Base-by-base conservation (phyloP, 1,140 invertebrate genomes). In the Heliconius eleuchia region DNA sequence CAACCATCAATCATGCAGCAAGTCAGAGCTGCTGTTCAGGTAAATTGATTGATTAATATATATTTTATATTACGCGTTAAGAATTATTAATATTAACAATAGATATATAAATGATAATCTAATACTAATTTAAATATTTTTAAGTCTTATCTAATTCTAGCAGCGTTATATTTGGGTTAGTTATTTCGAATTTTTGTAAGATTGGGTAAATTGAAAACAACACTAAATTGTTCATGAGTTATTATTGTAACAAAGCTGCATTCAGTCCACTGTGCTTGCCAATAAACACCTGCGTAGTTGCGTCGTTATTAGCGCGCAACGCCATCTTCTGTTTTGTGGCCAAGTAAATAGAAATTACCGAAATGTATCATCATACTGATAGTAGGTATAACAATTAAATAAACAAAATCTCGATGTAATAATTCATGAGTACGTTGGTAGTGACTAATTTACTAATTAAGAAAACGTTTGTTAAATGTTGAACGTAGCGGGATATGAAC, bases 1-100 rank as follows among this genome's bases (percentile, higher is more conserved):
- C 96, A 91, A 96, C 96, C 85, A 94, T 98, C 94, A 95, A 98
- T 96, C 84, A 95, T 94, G 97, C 97, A 95, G 91, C 95, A 92
- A 86, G 91, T 93, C 66, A 94, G 87, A 87, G 91, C 89, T 78
- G 95, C 91, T 80, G 94, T 95, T 8, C 93, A 94, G 91, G 92
- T 94, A 86, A 77, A 52, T 52, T 19, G 16, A 52, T 19, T 19
- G 5, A 52, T 5, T 52, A 52, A 60, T 60, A 60, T n/a, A 23
- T 57, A 9, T 23, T 46, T 46, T 37, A 37, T 37, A 37, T 37
- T 37, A 37, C 42, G 16, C 42, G 42, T 46, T 46, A 46, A 46
- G 3, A 46, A 46, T 46, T 46, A 46, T 46, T 16, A 46, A 46
- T 46, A 16, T 46, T 16, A 46, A 46, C 42, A 4, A 46, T 46